Evolutionary conservation across 2,797 vertebrate genomes (phyloP).

Genomic region (Chrosomus eos): DNA sequence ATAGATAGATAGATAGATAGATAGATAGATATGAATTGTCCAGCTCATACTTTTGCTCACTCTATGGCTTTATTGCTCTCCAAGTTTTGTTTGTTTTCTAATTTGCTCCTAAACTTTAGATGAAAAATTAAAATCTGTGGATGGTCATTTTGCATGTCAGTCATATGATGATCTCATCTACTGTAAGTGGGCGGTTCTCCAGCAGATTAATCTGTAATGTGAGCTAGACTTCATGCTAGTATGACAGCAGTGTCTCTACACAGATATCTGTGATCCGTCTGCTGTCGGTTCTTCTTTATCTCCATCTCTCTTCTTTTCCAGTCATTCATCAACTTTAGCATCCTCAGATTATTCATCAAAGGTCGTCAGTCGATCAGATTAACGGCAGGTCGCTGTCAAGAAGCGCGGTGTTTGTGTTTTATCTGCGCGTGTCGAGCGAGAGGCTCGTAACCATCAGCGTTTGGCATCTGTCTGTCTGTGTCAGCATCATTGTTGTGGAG

Average conservation of each 20-base stretch:
- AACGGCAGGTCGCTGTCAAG: slow-evolving; percentile 7
- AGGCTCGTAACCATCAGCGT: slow-evolving; percentile 33
- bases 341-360: slow-evolving; percentile 25
- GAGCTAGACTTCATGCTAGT: neutral
- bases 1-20: neutral
- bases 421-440: neutral
- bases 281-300: neutral
- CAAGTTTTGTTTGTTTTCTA: neutral
- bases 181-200: neutral
- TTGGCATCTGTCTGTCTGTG: slow-evolving; percentile 40
- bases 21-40: too few relatives aligned
- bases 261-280: neutral
- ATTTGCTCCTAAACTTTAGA: neutral
- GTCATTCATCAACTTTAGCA: neutral
- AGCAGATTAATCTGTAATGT: neutral
- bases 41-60: neutral
- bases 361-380: slow-evolving; percentile 5
- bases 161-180: neutral
- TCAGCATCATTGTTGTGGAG: slow-evolving; percentile 43
- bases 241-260: neutral
- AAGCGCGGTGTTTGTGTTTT: slow-evolving; percentile 4
- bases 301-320: slow-evolving; percentile 3
- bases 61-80: neutral
- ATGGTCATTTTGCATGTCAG: neutral
- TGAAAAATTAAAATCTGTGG: neutral